A percentile compares a stretch with the other conserved stretches of the same genome.
These are phyloP conservation scores for Lithophane leautieri DNA, from an alignment of 2,888 invertebrate genomes.

Conservation along the genomic window DNA sequence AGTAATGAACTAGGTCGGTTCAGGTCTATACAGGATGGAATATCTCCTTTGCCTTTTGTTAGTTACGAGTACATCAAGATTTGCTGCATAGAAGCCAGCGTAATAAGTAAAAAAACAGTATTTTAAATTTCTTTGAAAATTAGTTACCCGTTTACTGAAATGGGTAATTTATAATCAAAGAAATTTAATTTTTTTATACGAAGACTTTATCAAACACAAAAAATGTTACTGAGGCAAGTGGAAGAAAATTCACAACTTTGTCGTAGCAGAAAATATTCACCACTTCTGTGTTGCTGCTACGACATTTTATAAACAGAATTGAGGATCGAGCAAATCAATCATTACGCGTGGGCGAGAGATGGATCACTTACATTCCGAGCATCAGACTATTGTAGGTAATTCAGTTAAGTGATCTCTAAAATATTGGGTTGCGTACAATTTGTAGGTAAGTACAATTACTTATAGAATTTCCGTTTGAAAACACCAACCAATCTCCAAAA, in stretches of 20 bases:
- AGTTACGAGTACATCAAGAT: too few species aligned
- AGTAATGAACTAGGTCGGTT: background rate
- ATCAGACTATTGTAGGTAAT: conserved; percentile 3
- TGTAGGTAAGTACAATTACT: background rate
- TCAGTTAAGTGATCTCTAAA: background rate
- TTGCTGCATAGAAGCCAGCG: too few species aligned
- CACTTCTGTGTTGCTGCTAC: background rate
- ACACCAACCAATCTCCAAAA: background rate
- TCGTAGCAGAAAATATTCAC: background rate
- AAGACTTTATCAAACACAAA: too few species aligned
- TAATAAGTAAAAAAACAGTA: too few species aligned
- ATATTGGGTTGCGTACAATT: conserved; percentile 1
- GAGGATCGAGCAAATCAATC: conserved; percentile 31
- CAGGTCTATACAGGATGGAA: background rate
- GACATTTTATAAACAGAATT: background rate
- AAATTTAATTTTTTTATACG: too few species aligned
- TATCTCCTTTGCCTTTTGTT: background rate
- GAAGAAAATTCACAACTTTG: background rate
- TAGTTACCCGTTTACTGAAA: too few species aligned
- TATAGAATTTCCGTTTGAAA: background rate
- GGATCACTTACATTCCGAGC: conserved; percentile 8
- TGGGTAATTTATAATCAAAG: too few species aligned
- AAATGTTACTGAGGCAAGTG: background rate
- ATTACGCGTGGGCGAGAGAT: conserved; percentile 22
- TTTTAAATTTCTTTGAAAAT: too few species aligned